Evolutionary conservation across 2,888 invertebrate species (phyloP), one percentile per base, ranked within the genome.

Genomic region (Harpalus rufipes): DNA sequence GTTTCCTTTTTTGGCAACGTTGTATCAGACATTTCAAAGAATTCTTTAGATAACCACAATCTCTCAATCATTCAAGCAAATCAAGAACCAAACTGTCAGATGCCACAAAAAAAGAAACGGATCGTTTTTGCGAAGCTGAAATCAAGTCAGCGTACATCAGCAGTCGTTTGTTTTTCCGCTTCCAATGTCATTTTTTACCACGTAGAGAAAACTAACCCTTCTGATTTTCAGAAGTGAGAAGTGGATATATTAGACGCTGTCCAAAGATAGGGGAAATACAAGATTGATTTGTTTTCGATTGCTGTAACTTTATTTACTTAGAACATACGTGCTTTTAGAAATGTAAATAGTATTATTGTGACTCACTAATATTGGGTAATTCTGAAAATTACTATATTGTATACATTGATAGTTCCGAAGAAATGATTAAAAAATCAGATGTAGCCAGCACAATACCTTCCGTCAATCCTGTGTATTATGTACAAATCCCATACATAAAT

Each of bases 71-170:
- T 44, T 44, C 16, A 25, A 44, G 72, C 72, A 74, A 74, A 74
- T 74, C 72, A 41, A 74, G 72, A 74, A 41, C 72, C 72, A 44
- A 74, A 44, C 72, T 68, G 68, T 68, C 68, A 74, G 44, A 44
- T 8, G 12, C 14, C 12, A 21, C 63, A 63, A 44, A 18, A 18
- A 44, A 74, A 41, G 41, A 74, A 72, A 16, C 41, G 44, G 8
- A 12, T 14, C 7, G 12, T 74, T 74, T 74, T 74, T 74, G 18
- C 41, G 18, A 16, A 25, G 41, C 10, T 18, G 72, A 74, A 74
- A 74, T 44, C 72, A 74, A 74, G 72, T 44, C 72, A 44, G 41
- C 21, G 72, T 18, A 25, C 14, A 74, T 74, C 72, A 74, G 16
- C 44, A 44, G 44, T 44, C 41, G 72, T 74, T 44, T 74, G 72